A percentile compares a stretch with the other conserved stretches of the same genome.
These are phyloP conservation scores for Chromoteleia sp. DNA, from an alignment of 2,888 invertebrate species.

Conservation along the genomic window DNA sequence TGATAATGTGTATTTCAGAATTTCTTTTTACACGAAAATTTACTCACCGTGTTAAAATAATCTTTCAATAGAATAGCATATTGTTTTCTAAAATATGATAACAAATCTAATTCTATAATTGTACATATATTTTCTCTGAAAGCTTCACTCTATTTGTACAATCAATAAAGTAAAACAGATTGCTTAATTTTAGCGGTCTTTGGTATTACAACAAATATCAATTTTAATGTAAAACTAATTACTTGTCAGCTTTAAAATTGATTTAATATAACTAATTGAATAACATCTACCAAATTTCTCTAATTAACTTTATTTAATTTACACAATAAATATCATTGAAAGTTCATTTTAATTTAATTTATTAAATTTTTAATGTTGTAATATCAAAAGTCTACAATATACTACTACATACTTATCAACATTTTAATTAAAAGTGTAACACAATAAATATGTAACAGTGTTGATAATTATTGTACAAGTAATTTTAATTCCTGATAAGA, in stretches of 20 bases:
- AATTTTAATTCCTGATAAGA: conserved; percentile 43
- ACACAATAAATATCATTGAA: neutral
- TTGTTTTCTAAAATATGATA: conserved; percentile 5
- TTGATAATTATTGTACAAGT: conserved; percentile 17
- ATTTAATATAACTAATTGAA: no score
- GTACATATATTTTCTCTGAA: neutral
- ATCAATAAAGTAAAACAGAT: neutral
- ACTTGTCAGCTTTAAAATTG: no score
- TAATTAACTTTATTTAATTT: neutral
- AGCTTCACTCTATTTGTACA: no score
- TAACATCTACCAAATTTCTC: no score
- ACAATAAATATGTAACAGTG: conserved; percentile 24
- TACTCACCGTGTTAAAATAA: conserved; percentile 21
- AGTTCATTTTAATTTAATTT: no score
- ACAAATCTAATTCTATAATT: neutral
- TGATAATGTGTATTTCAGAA: neutral
- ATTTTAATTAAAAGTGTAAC: conserved; percentile 10
- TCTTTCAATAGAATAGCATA: conserved; percentile 1
- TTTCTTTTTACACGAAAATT: neutral
- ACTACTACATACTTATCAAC: neutral
- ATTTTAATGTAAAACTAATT: neutral
- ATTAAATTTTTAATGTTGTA: conserved; percentile 21
- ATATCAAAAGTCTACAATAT: conserved; percentile 20
- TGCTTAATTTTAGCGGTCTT: neutral
- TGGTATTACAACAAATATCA: conserved; percentile 19